Evolutionary conservation across 2,797 vertebrate genomes (phyloP).

Genomic region (Xiphophorus birchmanni): DNA sequence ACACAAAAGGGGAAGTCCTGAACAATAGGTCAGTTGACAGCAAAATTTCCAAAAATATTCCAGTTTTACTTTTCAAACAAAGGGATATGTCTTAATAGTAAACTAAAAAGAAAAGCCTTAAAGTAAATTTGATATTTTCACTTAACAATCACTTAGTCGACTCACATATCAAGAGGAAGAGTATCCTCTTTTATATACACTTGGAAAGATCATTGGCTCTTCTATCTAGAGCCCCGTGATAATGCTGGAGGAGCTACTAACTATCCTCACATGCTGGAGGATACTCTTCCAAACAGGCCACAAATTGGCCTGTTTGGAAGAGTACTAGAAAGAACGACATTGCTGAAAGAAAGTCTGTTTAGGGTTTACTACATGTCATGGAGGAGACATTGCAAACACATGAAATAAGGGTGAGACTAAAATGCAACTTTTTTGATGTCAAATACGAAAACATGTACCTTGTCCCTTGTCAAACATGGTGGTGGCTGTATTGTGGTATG

Average conservation of each 20-base stretch:
- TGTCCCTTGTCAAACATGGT: not conserved
- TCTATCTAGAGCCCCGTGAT: not conserved
- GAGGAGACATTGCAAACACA: not conserved
- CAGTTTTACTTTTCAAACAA: constrained; percentile 7
- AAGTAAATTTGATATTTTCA: not conserved
- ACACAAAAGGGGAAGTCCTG: not conserved
- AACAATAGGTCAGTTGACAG: not conserved
- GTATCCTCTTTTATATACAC: not conserved
- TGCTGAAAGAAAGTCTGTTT: not conserved
- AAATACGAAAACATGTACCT: not conserved
- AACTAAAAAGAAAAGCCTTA: not conserved
- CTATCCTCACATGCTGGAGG: not conserved
- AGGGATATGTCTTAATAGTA: not conserved
- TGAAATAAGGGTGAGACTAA: not conserved
- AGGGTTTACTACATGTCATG: not conserved
- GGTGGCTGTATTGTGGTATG: not conserved
- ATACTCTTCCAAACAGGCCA: too few species aligned
- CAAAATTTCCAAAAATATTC: not conserved
- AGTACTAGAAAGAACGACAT: too few species aligned
- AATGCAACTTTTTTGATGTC: not conserved
- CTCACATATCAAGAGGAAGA: not conserved
- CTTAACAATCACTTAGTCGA: not conserved
- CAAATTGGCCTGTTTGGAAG: not conserved
- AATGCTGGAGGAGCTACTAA: not conserved
- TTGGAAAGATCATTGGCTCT: not conserved